Evolutionary conservation across 2,888 invertebrate species (phyloP), one percentile per base, ranked within the genome.

Genomic region (Anorthoa munda): DNA sequence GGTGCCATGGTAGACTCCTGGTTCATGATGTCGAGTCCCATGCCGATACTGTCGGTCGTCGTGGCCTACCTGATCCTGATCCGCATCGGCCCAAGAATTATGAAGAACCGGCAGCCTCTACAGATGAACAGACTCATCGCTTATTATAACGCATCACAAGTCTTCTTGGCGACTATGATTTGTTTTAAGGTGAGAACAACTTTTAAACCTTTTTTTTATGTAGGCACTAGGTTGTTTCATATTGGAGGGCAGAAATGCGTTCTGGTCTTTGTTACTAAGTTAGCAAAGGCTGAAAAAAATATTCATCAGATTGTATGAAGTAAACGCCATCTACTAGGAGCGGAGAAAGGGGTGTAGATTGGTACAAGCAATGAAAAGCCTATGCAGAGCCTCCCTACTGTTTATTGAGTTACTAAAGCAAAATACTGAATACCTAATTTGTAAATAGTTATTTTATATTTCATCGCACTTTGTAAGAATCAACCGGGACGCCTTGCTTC

Each of bases 141-240:
- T 45, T 96, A 97, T 59, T 99, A 99, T 91, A 99, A 99, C 91
- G 98, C 98, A 5, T 97, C 98, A 70, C 99, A 99, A 97, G 99
- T 99, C 0, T 78, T 98, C 31, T 97, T 99, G 89, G 99, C 99
- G 0, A 84, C 89, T 13, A 91, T 92, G 86, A 92, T 96, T 79
- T 95, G 95, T 89, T 86, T 91, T 71, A 96, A 96, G 94, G 96
- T 96, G 79, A 85, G 63, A 45, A 18, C 3, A 45, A 17, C 1
- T n/a, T 26, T 5, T 9, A 39, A 39, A 39, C 7, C 39, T 39
- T 0, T 31, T 31, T 26, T 26, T 4, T 26, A 26, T 26, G 26
- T 31, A 31, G 31, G 31, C n/a, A n/a, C n/a, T n/a, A n/a, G n/a
- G n/a, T n/a, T n/a, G n/a, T n/a, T n/a, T 31, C 26, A 2, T 31